Evolutionary conservation across 2,113 vertebrate genomes (phyloP).

Genomic region (Dipodomys merriami): DNA sequence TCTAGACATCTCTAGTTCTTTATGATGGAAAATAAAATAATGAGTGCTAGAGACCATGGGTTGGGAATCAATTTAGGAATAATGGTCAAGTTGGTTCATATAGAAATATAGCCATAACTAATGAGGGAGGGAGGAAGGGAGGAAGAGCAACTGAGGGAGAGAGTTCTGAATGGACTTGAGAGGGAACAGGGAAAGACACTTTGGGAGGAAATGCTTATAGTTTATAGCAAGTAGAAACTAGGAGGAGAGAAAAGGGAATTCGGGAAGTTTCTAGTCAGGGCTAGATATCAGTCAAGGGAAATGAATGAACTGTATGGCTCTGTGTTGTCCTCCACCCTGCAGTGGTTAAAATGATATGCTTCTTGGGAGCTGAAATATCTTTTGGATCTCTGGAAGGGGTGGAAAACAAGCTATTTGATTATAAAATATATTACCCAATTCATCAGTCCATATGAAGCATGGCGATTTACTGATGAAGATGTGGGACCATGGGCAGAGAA

Average conservation of each 20-base stretch:
- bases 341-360: neutral
- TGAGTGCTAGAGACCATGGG: neutral
- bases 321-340: neutral
- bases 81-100: neutral
- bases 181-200: neutral
- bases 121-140: too few relatives aligned
- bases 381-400: neutral
- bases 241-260: neutral
- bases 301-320: neutral
- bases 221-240: neutral
- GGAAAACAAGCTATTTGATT: neutral
- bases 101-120: neutral
- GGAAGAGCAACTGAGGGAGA: neutral
- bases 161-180: neutral
- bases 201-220: neutral
- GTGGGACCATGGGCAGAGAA: neutral
- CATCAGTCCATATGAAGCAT: neutral
- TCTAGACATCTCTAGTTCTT: neutral
- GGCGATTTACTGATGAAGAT: neutral
- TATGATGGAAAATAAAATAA: neutral
- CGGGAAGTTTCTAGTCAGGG: neutral
- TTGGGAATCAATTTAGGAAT: neutral
- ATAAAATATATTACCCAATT: neutral
- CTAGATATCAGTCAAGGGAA: neutral
- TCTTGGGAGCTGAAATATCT: neutral